Percentiles rank a stretch among this genome's conserved stretches.
Evolutionary conservation across 1,140 invertebrate species (phyloP).

Genomic region (Tigriopus japonicus): DNA sequence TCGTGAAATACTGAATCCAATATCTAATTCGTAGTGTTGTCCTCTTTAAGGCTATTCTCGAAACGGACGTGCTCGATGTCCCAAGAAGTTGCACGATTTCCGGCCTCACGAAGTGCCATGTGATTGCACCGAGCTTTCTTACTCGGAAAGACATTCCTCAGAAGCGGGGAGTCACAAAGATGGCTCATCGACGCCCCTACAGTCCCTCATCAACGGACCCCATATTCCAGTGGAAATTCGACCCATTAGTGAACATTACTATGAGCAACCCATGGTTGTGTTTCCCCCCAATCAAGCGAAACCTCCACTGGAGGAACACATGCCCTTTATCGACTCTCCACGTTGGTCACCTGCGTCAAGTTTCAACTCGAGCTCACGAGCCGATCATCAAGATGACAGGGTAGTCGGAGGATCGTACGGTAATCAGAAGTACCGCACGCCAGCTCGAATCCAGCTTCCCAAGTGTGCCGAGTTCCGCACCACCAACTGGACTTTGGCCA

Average conservation of each 20-base stretch:
- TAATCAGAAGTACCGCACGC: background rate
- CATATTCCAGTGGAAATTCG: background rate
- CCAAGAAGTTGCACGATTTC: no score
- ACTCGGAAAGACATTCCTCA: no score
- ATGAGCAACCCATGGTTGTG: conserved; percentile 9
- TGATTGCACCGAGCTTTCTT: no score
- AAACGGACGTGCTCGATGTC: no score
- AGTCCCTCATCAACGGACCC: background rate
- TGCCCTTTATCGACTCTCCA: background rate
- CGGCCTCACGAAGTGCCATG: no score
- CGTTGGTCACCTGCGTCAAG: background rate
- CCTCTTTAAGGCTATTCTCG: no score
- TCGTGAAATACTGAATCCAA: no score
- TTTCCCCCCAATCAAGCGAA: no score
- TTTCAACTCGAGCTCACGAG: background rate
- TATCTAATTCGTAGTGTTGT: no score
- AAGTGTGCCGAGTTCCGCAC: background rate
- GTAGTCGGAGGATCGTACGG: no score
- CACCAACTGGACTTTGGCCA: background rate
- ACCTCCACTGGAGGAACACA: background rate
- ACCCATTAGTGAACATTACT: conserved; percentile 6
- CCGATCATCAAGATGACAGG: no score
- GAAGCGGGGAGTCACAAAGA: no score
- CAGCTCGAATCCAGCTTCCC: background rate
- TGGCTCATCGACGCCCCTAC: background rate